phyloP scores from a whole-genome alignment of 2,888 invertebrate genomes.

The Agriopis aurantiaria region DNA sequence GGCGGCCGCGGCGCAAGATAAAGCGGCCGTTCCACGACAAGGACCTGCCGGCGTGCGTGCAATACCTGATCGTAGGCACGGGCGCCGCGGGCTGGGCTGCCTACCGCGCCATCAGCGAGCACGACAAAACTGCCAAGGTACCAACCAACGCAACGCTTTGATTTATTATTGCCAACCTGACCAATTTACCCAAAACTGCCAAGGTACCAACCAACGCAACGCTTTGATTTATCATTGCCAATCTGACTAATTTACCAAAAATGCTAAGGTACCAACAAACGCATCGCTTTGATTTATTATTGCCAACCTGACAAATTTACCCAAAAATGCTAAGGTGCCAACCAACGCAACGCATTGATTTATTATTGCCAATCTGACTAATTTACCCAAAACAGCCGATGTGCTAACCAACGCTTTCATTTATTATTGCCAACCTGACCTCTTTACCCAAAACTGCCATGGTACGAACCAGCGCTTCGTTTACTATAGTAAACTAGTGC shows the following conservation, averaged over 20 bases:
- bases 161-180: background rate
- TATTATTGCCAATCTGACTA: too few species aligned
- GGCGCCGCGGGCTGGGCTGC: constrained; percentile 79
- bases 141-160: background rate
- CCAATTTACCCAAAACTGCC: too few species aligned
- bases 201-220: too few species aligned
- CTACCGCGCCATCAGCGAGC: constrained; percentile 70
- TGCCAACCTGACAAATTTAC: too few species aligned
- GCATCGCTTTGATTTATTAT: background rate
- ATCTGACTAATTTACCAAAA: constrained; percentile 39
- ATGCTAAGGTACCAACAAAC: constrained; percentile 66
- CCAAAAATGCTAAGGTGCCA: too few species aligned
- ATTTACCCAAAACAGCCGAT: constrained; percentile 62
- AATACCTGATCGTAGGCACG: constrained; percentile 75
- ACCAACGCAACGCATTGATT: too few species aligned
- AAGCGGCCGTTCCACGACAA: constrained; percentile 63
- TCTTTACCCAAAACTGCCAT: too few species aligned
- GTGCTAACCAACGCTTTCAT: constrained; percentile 46
- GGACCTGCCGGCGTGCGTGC: constrained; percentile 76
- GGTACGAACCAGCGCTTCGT: too few species aligned
- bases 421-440: background rate
- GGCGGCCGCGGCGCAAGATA: constrained; percentile 70
- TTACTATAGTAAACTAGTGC: too few species aligned
- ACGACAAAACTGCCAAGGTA: constrained; percentile 76
- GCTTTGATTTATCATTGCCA: too few species aligned